Percentiles rank a stretch among this genome's conserved stretches.
phyloP scores from a whole-genome alignment of 2,797 vertebrate species.

The Muraenolepis orangiensis region DNA sequence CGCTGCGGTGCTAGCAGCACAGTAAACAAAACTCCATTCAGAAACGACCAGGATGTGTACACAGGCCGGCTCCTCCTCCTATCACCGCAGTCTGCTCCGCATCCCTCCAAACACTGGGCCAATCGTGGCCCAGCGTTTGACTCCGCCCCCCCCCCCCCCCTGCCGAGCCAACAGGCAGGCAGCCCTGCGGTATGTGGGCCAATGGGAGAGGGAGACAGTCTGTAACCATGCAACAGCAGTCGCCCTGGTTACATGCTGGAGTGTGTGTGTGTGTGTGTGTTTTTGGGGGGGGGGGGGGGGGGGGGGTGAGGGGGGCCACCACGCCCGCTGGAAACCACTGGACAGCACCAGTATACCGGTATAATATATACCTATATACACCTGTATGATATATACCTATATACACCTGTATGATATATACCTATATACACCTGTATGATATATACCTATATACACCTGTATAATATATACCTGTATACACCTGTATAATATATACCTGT shows the following conservation, averaged over 20 bases:
- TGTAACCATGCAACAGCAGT: conserved; percentile 81
- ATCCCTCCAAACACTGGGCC: conserved; percentile 46
- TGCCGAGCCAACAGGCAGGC: conserved; percentile 52
- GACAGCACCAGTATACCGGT: neutral
- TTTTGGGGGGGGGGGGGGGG: conserved; percentile 50
- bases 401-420: no score
- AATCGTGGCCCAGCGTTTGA: conserved; percentile 49
- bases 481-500: no score
- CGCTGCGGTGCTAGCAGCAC: neutral
- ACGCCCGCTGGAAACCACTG: neutral
- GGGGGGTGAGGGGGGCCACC: conserved; percentile 34
- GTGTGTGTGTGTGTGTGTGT: no score
- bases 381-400: no score
- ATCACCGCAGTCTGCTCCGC: conserved; percentile 44
- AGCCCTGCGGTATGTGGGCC: conserved; percentile 47
- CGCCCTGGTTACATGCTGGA: conserved; percentile 42
- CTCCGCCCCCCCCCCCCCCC: conserved; percentile 28
- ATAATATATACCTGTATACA: no score
- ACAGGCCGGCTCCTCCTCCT: conserved; percentile 64
- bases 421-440: no score
- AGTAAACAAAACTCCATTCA: conserved; percentile 48
- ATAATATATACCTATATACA: no score
- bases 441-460: no score
- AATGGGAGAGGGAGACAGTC: conserved; percentile 52
- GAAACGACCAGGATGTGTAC: conserved; percentile 70